Base-by-base conservation (phyloP, 2,888 invertebrate species). In the Athripsodes cinereus region DNA sequence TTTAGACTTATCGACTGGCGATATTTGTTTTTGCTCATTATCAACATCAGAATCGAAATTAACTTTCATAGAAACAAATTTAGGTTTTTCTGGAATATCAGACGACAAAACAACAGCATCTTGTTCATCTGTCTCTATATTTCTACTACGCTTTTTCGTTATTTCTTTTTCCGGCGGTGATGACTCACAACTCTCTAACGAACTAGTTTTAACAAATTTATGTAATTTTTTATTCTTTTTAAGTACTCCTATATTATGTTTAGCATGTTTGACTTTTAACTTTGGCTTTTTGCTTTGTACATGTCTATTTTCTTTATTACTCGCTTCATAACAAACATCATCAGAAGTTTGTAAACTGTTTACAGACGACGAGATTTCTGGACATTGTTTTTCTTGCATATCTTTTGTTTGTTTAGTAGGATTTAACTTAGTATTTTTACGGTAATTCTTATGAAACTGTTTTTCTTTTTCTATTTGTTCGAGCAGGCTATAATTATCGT, bases 401-500 rank as follows among this genome's bases (percentile, higher is more conserved):
- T 10, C 5, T 6, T 26, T 10, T 3, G 3, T 26, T 26, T 10
- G 26, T 26, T 26, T 18, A 22, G 20, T 8, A 48, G 19, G 5
- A 47, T 8, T 2, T n/a, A n/a, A n/a, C 53, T 52, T 34, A 5
- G 35, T 21, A n/a, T 53, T 50, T 22, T 26, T 48, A 11, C 22
- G 5, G 21, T 53, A 48, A 50, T 44, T 56, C 11, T 34, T 50
- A 22, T 56, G 44, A 16, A 56, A 56, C 16, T 44, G 47, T 48
- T 50, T 57, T 11, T 59, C 55, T 20, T 52, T 52, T 47, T 51
- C 52, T 13, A 62, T 22, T 16, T 62, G 53, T 13, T 62, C 60
- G 21, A 62, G 44, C 10, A 60, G 34, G 21, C 20, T 52, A 19
- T 62, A 62, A 44, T 58, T 62, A 13, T 62, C 62, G 18, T 56